Percentiles rank a stretch among this genome's conserved stretches.
Evolutionary conservation across 1,140 invertebrate genomes (phyloP).

Genomic region (Bilobella aurantiaca): DNA sequence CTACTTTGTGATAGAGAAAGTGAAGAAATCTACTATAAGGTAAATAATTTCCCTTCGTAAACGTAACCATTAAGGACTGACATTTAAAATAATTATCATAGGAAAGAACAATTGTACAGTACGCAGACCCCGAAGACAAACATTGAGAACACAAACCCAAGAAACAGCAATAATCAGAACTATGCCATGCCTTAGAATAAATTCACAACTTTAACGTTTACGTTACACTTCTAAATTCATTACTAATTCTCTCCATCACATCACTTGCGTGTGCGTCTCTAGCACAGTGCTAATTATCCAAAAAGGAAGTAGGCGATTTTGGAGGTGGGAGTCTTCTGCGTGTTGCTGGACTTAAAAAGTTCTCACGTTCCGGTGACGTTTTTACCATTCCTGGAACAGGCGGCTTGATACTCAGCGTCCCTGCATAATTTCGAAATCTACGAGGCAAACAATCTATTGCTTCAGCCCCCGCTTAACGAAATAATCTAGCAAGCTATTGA

Average conservation of each 20-base stretch:
- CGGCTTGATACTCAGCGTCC: slow-evolving; percentile 33
- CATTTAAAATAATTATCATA: not conserved
- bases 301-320: slow-evolving; percentile 19
- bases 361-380: slow-evolving; percentile 24
- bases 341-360: not conserved
- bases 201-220: no score
- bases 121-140: slow-evolving; percentile 47
- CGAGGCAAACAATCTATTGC: not conserved
- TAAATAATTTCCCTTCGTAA: not conserved
- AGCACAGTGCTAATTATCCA: not conserved
- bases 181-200: no score
- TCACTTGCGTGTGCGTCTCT: not conserved
- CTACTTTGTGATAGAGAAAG: slow-evolving; percentile 94
- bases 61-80: no score
- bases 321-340: slow-evolving; percentile 4
- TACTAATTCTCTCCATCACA: no score
- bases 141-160: no score
- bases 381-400: slow-evolving; percentile 4
- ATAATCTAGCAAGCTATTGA: not conserved
- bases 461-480: not conserved
- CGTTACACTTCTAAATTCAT: no score
- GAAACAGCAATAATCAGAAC: no score
- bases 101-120: slow-evolving; percentile 73
- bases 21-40: slow-evolving; percentile 94
- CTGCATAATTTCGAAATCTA: slow-evolving; percentile 35